phyloP scores from a whole-genome alignment of 2,797 vertebrate species.

The Natrix natrix region DNA sequence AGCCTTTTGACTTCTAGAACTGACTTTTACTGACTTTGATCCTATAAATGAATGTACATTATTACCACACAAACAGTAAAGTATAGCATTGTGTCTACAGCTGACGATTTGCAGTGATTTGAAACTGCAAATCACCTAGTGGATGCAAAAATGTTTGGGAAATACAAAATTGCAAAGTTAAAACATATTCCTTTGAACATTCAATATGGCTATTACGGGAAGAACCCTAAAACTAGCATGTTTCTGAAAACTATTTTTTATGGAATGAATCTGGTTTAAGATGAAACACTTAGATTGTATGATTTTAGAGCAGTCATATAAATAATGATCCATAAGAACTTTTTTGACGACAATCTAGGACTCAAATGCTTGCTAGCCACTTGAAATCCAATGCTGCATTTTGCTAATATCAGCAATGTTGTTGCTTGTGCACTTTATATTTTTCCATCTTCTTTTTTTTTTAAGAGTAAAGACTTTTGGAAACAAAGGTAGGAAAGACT shows the following conservation, averaged over 20 bases:
- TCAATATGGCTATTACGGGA: background rate
- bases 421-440: background rate
- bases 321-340: background rate
- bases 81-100: background rate
- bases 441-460: background rate
- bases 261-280: background rate
- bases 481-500: conserved; percentile 85
- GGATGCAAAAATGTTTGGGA: background rate
- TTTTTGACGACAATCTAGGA: background rate
- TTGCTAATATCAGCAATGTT: background rate
- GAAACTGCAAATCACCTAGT: background rate
- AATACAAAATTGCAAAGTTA: background rate
- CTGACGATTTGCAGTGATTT: background rate
- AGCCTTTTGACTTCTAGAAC: background rate
- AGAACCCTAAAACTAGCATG: background rate
- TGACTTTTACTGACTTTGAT: background rate
- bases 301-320: background rate
- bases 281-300: conserved; percentile 3
- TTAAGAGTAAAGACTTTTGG: conserved; percentile 42
- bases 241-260: background rate
- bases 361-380: background rate
- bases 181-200: background rate
- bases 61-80: background rate
- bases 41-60: background rate
- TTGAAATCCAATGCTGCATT: background rate